A percentile compares a stretch with the other conserved stretches of the same genome.
These are phyloP conservation scores for Hylaeus anthracinus DNA, from an alignment of 1,140 invertebrate species.

Conservation along the genomic window DNA sequence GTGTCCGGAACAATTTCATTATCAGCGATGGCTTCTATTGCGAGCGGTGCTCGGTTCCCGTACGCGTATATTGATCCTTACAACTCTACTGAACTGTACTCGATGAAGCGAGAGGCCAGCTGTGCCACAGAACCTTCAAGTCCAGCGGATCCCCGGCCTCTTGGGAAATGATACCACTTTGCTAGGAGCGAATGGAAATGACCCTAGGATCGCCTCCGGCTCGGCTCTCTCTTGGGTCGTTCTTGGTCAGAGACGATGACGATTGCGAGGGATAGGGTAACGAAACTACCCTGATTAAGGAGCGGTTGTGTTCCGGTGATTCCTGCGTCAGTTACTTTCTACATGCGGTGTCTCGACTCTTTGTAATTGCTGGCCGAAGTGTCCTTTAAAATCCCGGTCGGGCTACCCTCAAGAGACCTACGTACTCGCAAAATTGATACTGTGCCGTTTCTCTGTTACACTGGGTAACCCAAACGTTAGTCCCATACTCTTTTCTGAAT, in stretches of 20 bases:
- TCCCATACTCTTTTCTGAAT: too few relatives aligned
- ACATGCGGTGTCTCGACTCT: conserved; percentile 15
- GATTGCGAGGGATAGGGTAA: conserved; percentile 56
- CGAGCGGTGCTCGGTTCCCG: neutral
- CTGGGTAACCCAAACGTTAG: too few relatives aligned
- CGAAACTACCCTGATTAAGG: conserved; percentile 58
- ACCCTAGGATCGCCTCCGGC: conserved; percentile 71
- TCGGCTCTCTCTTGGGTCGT: conserved; percentile 69
- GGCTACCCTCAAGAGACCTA: neutral
- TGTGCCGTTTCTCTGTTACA: neutral
- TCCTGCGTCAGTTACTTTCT: neutral
- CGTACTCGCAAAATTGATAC: neutral
- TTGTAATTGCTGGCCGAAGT: conserved; percentile 23
- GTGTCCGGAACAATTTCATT: conserved; percentile 28
- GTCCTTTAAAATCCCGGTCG: neutral
- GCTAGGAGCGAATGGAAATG: conserved; percentile 80
- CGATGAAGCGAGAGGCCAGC: conserved; percentile 57
- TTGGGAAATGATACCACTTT: conserved; percentile 80
- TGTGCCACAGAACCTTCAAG: conserved; percentile 64
- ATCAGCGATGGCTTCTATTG: conserved; percentile 28
- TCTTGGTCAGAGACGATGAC: conserved; percentile 75
- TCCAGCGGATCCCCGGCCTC: conserved; percentile 66
- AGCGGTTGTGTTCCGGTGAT: conserved; percentile 32
- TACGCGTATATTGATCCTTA: conserved; percentile 30
- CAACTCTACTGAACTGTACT: conserved; percentile 7